Percentiles rank a stretch among this genome's conserved stretches.
These are phyloP conservation scores for Chiloscyllium plagiosum DNA, from an alignment of 2,113 vertebrate species.

Conservation along the genomic window DNA sequence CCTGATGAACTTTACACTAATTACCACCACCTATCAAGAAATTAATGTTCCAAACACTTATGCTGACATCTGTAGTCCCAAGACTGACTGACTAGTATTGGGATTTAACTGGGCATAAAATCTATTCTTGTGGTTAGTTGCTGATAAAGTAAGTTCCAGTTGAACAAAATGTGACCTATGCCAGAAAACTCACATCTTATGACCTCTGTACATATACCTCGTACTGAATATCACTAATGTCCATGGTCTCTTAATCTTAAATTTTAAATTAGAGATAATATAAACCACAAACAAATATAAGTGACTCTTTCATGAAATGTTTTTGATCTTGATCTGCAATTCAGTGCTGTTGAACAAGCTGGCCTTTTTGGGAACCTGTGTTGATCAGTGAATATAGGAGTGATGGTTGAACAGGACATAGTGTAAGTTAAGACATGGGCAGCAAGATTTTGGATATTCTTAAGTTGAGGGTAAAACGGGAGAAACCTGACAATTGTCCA, in stretches of 20 bases:
- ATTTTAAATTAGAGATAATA: neutral
- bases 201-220: neutral
- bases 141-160: neutral
- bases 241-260: neutral
- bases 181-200: neutral
- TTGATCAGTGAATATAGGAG: neutral
- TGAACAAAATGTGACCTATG: neutral
- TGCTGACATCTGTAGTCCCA: neutral
- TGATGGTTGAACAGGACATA: neutral
- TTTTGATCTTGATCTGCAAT: neutral
- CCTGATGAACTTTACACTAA: neutral
- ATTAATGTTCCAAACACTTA: neutral
- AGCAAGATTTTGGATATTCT: neutral
- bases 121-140: neutral
- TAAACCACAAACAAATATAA: neutral
- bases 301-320: neutral
- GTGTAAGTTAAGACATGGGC: neutral
- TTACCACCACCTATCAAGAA: neutral
- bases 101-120: neutral
- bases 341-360: neutral
- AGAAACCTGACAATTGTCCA: neutral
- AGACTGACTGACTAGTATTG: neutral
- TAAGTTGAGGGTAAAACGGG: neutral
- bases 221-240: neutral
- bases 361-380: neutral